These are phyloP conservation scores for Melanerpes aurifrons DNA, from an alignment of 2,113 vertebrate genomes.

Conservation along the genomic window DNA sequence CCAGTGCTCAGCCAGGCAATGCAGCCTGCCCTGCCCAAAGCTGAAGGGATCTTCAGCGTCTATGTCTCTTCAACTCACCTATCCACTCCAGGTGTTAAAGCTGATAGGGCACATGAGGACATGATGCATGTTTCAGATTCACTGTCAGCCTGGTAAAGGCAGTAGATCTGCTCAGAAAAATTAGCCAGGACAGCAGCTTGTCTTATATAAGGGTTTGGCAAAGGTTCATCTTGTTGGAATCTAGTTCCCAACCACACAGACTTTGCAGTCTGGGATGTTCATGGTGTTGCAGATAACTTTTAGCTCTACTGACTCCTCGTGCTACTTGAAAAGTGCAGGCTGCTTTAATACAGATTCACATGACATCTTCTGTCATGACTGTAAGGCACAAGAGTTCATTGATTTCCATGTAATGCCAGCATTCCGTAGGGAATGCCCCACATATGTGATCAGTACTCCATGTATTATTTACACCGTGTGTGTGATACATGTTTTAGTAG, in stretches of 20 bases:
- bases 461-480: neutral
- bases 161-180: slow-evolving; percentile 34
- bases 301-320: neutral
- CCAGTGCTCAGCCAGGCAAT: neutral
- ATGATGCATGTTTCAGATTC: neutral
- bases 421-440: neutral
- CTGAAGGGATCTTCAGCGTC: neutral
- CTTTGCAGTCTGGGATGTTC: neutral
- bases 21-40: neutral
- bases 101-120: neutral
- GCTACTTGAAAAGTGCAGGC: neutral
- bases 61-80: neutral
- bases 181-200: slow-evolving; percentile 22
- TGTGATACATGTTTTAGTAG: neutral
- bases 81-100: neutral
- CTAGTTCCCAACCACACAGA: neutral
- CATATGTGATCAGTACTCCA: neutral
- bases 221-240: neutral
- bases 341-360: neutral
- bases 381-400: neutral
- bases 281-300: neutral
- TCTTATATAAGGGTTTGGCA: neutral
- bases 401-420: neutral
- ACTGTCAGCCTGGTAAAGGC: neutral
- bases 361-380: rapidly evolving